Evolutionary conservation across 2,113 vertebrate species (phyloP).

Genomic region (Chlamydotis undulata): DNA sequence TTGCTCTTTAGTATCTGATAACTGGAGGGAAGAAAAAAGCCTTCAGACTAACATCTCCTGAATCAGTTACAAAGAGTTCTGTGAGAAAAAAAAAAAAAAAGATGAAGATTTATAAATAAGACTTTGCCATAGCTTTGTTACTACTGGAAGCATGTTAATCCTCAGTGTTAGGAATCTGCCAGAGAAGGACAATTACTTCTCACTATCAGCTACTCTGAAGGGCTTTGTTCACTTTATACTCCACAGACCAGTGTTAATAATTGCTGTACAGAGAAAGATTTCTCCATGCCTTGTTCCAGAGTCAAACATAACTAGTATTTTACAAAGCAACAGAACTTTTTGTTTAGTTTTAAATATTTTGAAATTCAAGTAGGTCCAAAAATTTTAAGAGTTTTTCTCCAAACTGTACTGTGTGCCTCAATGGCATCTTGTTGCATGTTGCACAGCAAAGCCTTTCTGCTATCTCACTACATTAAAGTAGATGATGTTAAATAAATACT

Average conservation of each 20-base stretch:
- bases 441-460: neutral
- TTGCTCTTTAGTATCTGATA: neutral
- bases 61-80: neutral
- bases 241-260: neutral
- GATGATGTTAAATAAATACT: neutral
- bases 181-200: neutral
- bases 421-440: neutral
- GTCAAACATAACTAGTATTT: neutral
- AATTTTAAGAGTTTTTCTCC: neutral
- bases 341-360: neutral
- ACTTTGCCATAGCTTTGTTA: neutral
- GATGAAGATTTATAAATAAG: neutral
- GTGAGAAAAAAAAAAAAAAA: neutral
- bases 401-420: neutral
- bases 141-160: neutral
- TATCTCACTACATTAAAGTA: neutral
- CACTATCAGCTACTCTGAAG: neutral
- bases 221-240: neutral
- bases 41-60: neutral
- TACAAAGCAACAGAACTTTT: neutral
- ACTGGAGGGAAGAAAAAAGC: neutral
- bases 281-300: neutral
- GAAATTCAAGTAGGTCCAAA: neutral
- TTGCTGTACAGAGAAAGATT: neutral
- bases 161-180: neutral